These are phyloP conservation scores for Numida meleagris DNA, from an alignment of 2,113 vertebrate genomes.

Conservation along the genomic window DNA sequence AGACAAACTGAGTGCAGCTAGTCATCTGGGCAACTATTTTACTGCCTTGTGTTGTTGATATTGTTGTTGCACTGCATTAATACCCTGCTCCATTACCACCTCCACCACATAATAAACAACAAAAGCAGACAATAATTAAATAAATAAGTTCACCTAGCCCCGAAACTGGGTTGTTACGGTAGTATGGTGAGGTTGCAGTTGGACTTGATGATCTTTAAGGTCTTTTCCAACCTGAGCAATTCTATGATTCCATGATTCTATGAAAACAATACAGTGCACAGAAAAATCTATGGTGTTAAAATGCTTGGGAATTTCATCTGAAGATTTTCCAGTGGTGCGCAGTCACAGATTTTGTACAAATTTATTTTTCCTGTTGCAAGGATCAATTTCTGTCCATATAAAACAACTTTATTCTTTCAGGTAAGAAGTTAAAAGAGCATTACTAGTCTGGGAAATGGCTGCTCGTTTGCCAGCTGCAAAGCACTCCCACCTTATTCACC, in stretches of 20 bases:
- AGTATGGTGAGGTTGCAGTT: no score
- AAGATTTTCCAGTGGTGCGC: background rate
- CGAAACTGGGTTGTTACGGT: no score
- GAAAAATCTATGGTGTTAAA: background rate
- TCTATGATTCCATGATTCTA: no score
- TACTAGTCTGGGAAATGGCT: background rate
- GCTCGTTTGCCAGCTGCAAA: constrained; percentile 4
- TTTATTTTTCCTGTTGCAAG: background rate
- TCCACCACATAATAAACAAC: background rate
- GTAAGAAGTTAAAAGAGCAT: background rate
- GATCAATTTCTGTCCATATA: background rate
- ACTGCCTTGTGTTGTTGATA: background rate
- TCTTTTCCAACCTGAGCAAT: no score
- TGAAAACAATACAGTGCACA: background rate
- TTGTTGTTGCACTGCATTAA: background rate
- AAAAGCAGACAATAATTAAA: background rate
- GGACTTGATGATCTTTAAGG: no score
- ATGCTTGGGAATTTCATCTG: background rate
- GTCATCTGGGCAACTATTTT: background rate
- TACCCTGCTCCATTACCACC: background rate
- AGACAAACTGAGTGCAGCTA: background rate
- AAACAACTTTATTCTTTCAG: background rate
- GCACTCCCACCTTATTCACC: constrained; percentile 15
- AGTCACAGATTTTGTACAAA: background rate
- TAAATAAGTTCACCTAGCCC: background rate